Evolutionary conservation across 2,888 invertebrate genomes (phyloP), one percentile per base, ranked within the genome.

Genomic region (Ichneumon xanthorius): DNA sequence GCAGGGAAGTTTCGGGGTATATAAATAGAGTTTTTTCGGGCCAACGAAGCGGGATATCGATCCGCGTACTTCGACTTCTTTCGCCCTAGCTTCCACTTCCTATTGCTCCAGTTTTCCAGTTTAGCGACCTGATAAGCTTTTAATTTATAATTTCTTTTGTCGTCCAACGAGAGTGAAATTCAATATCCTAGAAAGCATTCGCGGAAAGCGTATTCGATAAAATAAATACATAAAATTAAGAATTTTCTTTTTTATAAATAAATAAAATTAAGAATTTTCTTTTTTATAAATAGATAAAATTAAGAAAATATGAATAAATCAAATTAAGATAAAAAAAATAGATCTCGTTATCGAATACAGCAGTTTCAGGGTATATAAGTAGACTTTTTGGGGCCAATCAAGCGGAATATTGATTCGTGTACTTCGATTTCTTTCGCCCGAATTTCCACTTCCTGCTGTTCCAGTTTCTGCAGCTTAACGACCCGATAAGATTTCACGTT

Each of bases 341-440:
- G 11, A 48, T 48, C 14, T 48, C 48, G 9, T 11, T 48, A 4
- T 48, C 9, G 48, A 48, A 5, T 4, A 33, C 33, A 33, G 33
- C 33, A 0, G 5, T 33, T 33, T 33, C 33, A 5, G 33, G 33
- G 33, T 48, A 48, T 48, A 48, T 14, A 4, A 14, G 9, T 11
- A 16, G 4, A 22, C 4, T 5, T 48, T 14, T 48, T n/a, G 0
- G 3, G 14, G 9, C 11, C 11, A 71, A 55, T 53, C 30, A 55
- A 71, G 71, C 14, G 55, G 53, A 61, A 45, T 61, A 61, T 40
- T 22, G 30, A 45, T 26, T 14, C 45, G 33, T n/a, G 55, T 33
- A 63, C n/a, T 55, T 71, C 33, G 19, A 33, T 33, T 40, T 40
- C 14, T 7, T 50, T 30, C 26, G 48, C 50, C 0, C 22, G 22